Percentiles rank a stretch among this genome's conserved stretches.
Conservation (phyloP, 2,888 invertebrate species). For the Idaea biselata region DNA sequence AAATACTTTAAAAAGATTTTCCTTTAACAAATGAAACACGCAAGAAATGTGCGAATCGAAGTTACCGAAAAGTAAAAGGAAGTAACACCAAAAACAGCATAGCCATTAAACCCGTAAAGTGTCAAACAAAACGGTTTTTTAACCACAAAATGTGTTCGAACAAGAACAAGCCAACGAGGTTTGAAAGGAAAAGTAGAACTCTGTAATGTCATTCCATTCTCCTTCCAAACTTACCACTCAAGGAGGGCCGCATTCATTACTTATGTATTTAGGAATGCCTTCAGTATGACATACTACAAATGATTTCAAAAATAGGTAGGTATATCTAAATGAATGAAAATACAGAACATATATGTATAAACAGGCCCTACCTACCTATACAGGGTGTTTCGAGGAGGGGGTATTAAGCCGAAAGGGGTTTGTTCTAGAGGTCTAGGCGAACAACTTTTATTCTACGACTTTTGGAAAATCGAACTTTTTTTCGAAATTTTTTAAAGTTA, state of each 20-base stretch:
- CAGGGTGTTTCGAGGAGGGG: too few species aligned
- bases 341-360: too few species aligned
- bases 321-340: too few species aligned
- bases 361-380: too few species aligned
- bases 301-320: too few species aligned
- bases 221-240: constrained; percentile 1
- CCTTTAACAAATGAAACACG: background rate
- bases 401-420: too few species aligned
- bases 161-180: background rate
- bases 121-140: background rate
- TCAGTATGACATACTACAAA: too few species aligned
- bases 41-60: background rate
- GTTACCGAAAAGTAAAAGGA: background rate
- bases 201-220: background rate
- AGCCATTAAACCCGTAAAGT: background rate
- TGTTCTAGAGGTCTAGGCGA: too few species aligned
- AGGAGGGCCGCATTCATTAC: background rate
- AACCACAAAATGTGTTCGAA: background rate
- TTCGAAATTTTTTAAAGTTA: too few species aligned
- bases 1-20: too few species aligned
- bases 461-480: too few species aligned
- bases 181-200: background rate
- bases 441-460: too few species aligned
- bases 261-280: background rate
- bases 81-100: background rate